Evolutionary conservation across 1,140 invertebrate genomes (phyloP).

Genomic region (Lucilia cuprina): DNA sequence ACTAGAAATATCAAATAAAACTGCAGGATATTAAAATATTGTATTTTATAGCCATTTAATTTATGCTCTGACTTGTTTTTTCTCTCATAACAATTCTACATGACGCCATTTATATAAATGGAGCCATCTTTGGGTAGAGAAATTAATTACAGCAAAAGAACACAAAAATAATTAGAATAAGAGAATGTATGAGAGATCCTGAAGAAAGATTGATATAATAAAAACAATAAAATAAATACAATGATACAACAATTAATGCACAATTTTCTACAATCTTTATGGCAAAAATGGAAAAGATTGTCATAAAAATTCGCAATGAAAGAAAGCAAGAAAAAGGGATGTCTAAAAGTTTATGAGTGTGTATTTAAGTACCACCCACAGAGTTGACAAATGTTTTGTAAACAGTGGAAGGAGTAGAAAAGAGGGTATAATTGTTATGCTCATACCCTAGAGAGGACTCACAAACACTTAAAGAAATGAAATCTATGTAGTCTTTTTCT

Average conservation of each 20-base stretch:
- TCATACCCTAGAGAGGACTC: neutral
- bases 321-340: neutral
- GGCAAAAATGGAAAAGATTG: neutral
- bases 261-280: neutral
- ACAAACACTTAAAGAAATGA: neutral
- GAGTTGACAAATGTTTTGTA: neutral
- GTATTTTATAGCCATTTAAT: neutral
- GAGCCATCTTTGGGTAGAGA: neutral
- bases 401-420: neutral
- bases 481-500: neutral
- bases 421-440: neutral
- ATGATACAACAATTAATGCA: constrained; percentile 5
- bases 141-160: neutral
- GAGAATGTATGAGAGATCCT: neutral
- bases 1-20: neutral
- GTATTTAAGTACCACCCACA: constrained; percentile 10
- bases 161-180: neutral
- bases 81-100: neutral
- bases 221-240: constrained; percentile 3
- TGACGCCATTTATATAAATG: neutral
- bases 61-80: neutral
- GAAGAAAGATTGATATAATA: neutral
- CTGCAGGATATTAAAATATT: neutral
- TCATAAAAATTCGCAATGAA: neutral
- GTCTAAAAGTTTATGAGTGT: neutral